These are phyloP conservation scores for Cacoxenus indagator DNA, from an alignment of 2,888 invertebrate genomes.

Conservation along the genomic window DNA sequence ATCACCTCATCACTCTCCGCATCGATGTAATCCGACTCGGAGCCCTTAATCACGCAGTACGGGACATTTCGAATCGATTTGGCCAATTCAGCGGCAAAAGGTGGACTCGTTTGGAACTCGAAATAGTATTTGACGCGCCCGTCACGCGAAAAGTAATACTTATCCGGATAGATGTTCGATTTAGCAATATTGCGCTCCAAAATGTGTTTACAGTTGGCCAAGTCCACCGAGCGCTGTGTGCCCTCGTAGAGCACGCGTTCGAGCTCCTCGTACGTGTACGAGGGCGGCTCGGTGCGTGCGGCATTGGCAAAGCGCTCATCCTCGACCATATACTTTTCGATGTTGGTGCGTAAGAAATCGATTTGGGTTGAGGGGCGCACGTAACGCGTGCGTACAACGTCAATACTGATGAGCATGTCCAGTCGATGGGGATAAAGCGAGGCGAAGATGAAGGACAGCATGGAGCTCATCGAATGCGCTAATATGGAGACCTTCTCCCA, in stretches of 20 bases:
- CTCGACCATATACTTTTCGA: conserved; percentile 72
- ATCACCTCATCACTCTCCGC: conserved; percentile 73
- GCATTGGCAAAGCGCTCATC: conserved; percentile 67
- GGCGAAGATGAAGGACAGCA: conserved; percentile 75
- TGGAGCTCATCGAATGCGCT: conserved; percentile 79
- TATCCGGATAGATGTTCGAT: conserved; percentile 74
- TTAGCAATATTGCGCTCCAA: conserved; percentile 74
- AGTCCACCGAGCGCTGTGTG: conserved; percentile 73
- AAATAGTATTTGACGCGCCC: conserved; percentile 62
- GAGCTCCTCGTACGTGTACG: conserved; percentile 76
- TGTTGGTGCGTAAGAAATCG: conserved; percentile 60
- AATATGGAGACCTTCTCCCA: conserved; percentile 80
- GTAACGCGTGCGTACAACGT: conserved; percentile 57
- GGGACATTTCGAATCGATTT: conserved; percentile 75
- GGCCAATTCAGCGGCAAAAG: conserved; percentile 74
- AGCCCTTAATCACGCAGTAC: conserved; percentile 76
- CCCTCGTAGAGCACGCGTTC: conserved; percentile 74
- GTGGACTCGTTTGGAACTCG: conserved; percentile 57
- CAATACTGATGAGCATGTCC: conserved; percentile 68
- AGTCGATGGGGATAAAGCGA: conserved; percentile 72
- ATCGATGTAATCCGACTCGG: conserved; percentile 73
- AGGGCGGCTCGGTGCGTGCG: conserved; percentile 73
- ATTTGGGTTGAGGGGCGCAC: conserved; percentile 48
- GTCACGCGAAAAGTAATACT: conserved; percentile 72
- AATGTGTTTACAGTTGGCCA: conserved; percentile 74